These are phyloP conservation scores for Episyrphus balteatus DNA, from an alignment of 1,140 invertebrate species.

Conservation along the genomic window DNA sequence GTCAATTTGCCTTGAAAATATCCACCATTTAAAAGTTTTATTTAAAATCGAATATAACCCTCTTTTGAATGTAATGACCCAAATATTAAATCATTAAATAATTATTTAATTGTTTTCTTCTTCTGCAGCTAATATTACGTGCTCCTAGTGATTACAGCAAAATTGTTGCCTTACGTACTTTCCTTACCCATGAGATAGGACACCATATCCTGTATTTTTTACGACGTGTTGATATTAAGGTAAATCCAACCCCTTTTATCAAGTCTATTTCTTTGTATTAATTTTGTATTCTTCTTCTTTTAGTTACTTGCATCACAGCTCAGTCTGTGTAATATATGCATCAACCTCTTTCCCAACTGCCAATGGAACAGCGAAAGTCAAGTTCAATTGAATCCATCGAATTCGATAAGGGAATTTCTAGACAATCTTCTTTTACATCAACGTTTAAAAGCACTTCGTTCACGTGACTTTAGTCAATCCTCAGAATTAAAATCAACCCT, in stretches of 20 bases:
- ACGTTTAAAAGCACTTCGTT: constrained; percentile 4
- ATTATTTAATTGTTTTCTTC: neutral
- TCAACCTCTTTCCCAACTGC: constrained; percentile 32
- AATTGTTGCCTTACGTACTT: constrained; percentile 27
- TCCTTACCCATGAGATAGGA: constrained; percentile 27
- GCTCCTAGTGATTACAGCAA: constrained; percentile 31
- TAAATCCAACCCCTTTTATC: too few relatives aligned
- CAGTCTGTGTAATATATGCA: constrained; percentile 29
- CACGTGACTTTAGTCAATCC: neutral
- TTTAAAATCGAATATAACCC: too few relatives aligned
- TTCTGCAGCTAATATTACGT: constrained; percentile 24
- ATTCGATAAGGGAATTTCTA: constrained; percentile 18
- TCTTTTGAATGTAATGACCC: too few relatives aligned
- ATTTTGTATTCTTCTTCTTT: neutral
- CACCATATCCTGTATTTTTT: constrained; percentile 27
- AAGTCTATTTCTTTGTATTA: too few relatives aligned
- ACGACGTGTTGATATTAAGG: constrained; percentile 27
- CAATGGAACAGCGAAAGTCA: constrained; percentile 18
- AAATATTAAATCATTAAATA: too few relatives aligned
- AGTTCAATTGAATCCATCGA: constrained; percentile 4
- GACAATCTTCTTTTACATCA: constrained; percentile 19
- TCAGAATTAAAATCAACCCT: too few relatives aligned
- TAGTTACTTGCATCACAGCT: constrained; percentile 32
- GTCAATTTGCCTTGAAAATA: too few relatives aligned
- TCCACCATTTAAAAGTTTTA: too few relatives aligned